Percentiles rank a stretch among this genome's conserved stretches.
phyloP scores from a whole-genome alignment of 2,888 invertebrate species.

The Imbricaverruca yamaguchii region DNA sequence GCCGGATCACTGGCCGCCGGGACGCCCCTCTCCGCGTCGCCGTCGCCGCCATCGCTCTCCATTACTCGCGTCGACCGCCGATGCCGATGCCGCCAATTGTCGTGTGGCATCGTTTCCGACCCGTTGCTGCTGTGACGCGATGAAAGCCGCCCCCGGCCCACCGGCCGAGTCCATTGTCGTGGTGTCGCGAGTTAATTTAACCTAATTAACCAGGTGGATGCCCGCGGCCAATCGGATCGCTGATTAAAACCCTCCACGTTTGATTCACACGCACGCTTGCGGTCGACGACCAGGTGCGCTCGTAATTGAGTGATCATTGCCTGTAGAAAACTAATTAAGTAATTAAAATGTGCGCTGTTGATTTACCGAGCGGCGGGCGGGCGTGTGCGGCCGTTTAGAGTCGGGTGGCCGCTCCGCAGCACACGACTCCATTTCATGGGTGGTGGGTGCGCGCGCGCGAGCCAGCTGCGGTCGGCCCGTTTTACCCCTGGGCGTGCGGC shows the following conservation, averaged over 20 bases:
- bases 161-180: neutral
- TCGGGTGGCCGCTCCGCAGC: neutral
- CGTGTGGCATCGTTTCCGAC: neutral
- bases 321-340: conserved; percentile 20
- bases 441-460: neutral
- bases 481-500: neutral
- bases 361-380: neutral
- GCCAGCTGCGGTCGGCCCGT: neutral
- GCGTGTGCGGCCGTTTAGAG: neutral
- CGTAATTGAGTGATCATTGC: conserved; percentile 20
- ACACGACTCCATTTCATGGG: neutral
- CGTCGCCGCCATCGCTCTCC: neutral
- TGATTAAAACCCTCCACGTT: conserved; percentile 12
- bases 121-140: neutral
- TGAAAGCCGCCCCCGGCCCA: neutral
- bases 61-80: neutral
- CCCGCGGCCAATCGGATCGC: neutral
- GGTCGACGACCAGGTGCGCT: conserved; percentile 1
- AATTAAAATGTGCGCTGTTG: conserved; percentile 11
- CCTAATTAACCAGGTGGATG: conserved; percentile 18
- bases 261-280: neutral
- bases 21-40: neutral
- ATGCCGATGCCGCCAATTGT: conserved; percentile 14
- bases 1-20: too few species aligned
- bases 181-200: conserved; percentile 18